Base-by-base conservation (phyloP, 2,888 invertebrate species). In the Agrilus mali region DNA sequence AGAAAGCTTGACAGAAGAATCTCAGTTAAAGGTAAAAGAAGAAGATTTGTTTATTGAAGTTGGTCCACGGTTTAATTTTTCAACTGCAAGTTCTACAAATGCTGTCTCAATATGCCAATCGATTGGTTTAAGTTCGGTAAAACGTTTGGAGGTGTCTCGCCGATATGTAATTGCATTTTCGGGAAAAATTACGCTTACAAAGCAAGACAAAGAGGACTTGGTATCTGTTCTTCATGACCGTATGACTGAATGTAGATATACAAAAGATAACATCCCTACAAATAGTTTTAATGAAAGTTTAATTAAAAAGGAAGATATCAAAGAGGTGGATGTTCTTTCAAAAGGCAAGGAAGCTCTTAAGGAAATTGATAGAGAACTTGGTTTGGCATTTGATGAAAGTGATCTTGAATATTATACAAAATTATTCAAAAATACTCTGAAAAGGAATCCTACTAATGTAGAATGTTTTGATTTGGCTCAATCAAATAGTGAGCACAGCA, bases 401-500 rank as follows among this genome's bases (percentile, higher is more conserved):
- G 96, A 96, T 64, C 70, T 95, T 57, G 81, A 88, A 46, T 93
- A 85, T 62, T 96, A 96, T 61, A 86, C 85, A 47, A 74, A 88
- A 58, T 67, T 96, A 45, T 96, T 96, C 68, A 73, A 76, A 47
- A 77, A 85, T 48, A 80, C 85, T 53, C 66, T 94, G 16, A 82
- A 85, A 56, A 74, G 95, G 42, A 89, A 97, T 69, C 97, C 97
- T 15, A 96, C 96, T 0, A 94, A 89, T 60, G 95, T 97, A 1
- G 97, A 98, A 64, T 82, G 95, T 57, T 96, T 97, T 69, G 97
- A 97, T 71, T 77, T 97, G 53, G 97, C 97, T 3, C 97, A 98
- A 67, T 93, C 93, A 27, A 96, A 96, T 64, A 94, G 95, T 65
- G 97, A 98, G 64, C 97, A 98, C 66, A 94, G 94, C 47, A 77